Evolutionary conservation across 2,113 vertebrate genomes (phyloP).

Genomic region (Ornithorhynchus anatinus): DNA sequence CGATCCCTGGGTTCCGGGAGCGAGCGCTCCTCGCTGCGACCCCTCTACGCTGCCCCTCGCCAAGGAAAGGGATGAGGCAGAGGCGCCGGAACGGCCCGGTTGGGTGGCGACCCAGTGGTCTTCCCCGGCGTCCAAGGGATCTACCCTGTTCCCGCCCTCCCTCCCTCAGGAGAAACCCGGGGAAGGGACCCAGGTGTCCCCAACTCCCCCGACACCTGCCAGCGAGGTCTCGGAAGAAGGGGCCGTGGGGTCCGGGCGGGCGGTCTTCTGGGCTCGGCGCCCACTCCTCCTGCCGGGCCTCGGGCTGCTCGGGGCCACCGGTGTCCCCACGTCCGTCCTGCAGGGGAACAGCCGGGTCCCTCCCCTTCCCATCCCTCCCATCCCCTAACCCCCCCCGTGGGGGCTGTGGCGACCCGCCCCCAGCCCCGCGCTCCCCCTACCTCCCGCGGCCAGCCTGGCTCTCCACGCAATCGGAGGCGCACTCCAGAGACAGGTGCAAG

Average conservation of each 20-base stretch:
- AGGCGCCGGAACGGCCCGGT: too few species aligned
- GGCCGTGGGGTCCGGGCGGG: slow-evolving; percentile 79
- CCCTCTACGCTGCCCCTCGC: not conserved
- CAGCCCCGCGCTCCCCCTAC: slow-evolving; percentile 53
- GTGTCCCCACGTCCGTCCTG: slow-evolving; percentile 73
- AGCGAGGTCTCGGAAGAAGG: slow-evolving; percentile 77
- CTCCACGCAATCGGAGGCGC: slow-evolving; percentile 90
- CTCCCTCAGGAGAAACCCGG: not conserved
- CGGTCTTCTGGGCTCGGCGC: slow-evolving; percentile 78
- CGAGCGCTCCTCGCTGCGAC: not conserved
- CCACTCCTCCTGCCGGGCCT: slow-evolving; percentile 73
- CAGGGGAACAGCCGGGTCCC: not conserved
- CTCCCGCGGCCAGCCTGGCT: slow-evolving; percentile 81
- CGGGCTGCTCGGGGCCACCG: slow-evolving; percentile 46
- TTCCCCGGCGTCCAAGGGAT: too few species aligned
- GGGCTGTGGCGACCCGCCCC: too few species aligned
- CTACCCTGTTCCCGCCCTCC: too few species aligned
- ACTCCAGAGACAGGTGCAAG: slow-evolving; percentile 91
- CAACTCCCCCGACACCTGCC: slow-evolving; percentile 73
- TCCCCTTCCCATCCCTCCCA: not conserved
- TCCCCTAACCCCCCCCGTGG: not conserved
- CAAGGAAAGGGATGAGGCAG: not conserved
- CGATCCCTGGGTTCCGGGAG: not conserved
- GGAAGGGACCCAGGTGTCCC: not conserved
- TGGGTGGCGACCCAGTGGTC: too few species aligned